Percentiles rank a stretch among this genome's conserved stretches.
Evolutionary conservation across 2,888 invertebrate species (phyloP).

Genomic region (Sepioteuthis lessoniana): DNA sequence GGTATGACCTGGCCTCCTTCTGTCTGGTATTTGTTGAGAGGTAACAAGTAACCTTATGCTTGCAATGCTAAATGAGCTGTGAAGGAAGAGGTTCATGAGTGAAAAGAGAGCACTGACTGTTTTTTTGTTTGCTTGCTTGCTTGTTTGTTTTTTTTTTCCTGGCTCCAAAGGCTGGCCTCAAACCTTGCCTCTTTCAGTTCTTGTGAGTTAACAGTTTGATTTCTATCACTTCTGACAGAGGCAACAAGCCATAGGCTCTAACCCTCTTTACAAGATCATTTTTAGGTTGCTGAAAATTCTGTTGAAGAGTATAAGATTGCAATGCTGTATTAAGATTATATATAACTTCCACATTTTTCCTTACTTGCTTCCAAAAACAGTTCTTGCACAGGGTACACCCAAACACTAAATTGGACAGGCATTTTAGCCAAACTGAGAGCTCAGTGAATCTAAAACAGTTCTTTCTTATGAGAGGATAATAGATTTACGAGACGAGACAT

Average conservation of each 20-base stretch:
- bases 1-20: slow-evolving; percentile 33
- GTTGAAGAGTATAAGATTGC: neutral
- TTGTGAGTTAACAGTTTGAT: neutral
- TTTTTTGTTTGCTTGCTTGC: no score
- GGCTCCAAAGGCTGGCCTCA: slow-evolving; percentile 33
- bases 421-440: neutral
- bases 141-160: neutral
- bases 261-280: slow-evolving; percentile 1
- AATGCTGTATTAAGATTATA: neutral
- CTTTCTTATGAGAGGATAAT: neutral
- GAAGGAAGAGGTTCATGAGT: neutral
- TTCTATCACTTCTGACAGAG: neutral
- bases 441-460: neutral
- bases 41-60: neutral
- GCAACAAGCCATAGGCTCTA: slow-evolving; percentile 33
- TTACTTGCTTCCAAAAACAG: neutral
- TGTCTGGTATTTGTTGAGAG: slow-evolving; percentile 33
- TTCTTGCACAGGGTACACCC: neutral
- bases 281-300: neutral
- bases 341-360: neutral
- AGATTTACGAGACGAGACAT: neutral
- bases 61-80: neutral
- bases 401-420: neutral
- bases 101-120: no score
- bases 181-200: neutral